These are phyloP conservation scores for Dendrophyllia cribrosa DNA, from an alignment of 64 coral and sea anemone genomes.

Conservation along the genomic window DNA sequence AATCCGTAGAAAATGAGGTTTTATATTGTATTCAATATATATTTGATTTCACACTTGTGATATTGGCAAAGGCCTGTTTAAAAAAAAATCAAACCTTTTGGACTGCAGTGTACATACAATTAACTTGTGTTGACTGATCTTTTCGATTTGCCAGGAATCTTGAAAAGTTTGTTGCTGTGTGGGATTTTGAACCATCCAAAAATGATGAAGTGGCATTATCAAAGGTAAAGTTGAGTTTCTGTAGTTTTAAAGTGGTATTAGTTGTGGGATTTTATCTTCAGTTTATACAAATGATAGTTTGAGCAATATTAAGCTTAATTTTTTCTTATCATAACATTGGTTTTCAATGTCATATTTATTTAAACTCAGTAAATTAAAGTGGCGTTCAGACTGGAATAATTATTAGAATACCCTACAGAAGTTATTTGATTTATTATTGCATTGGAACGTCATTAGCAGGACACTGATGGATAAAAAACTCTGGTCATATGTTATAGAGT, in stretches of 20 bases:
- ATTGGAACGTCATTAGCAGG: too few species aligned
- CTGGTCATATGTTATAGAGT: too few species aligned
- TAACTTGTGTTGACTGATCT: not conserved
- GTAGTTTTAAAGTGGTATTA: not conserved
- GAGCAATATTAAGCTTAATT: not conserved
- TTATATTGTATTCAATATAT: too few species aligned
- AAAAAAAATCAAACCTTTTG: too few species aligned
- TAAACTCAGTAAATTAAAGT: not conserved
- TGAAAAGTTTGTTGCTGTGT: conserved; percentile 54
- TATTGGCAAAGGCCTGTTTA: not conserved
- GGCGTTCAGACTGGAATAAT: not conserved
- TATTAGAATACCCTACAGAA: not conserved
- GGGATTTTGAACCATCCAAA: conserved; percentile 61
- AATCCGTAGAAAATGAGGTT: too few species aligned
- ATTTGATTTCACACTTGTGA: not conserved
- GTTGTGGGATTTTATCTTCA: not conserved
- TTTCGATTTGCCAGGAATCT: conserved; percentile 35
- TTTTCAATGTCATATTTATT: not conserved
- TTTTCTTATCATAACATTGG: too few species aligned
- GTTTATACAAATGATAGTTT: not conserved
- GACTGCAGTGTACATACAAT: too few species aligned
- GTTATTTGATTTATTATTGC: too few species aligned
- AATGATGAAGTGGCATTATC: conserved; percentile 46
- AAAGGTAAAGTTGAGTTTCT: conserved; percentile 39
- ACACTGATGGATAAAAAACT: too few species aligned